Base-by-base conservation (phyloP, 2,797 vertebrate genomes). In the Melanotaenia nigrans region DNA sequence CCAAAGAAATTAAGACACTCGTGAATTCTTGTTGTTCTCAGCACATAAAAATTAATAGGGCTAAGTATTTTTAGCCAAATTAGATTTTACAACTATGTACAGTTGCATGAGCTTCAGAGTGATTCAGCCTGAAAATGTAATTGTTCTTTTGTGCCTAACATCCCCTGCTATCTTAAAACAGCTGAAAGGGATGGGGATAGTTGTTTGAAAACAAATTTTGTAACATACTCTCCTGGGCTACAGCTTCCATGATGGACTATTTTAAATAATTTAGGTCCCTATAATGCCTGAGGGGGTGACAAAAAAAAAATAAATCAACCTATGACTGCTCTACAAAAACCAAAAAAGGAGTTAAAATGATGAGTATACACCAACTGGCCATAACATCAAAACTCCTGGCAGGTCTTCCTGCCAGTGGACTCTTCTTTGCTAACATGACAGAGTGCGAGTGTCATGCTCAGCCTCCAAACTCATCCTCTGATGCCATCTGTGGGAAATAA, bases 101-200 rank as follows among this genome's bases (percentile, higher is more conserved):
- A 67, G 45, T 61, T 49, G 13, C 25, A 53, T 14, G 71, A 68
- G 61, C 53, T 22, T 69, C 45, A 32, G 9, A 45, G 58, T 65
- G 55, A 73, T 61, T 54, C 51, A 60, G 38, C 40, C 59, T 74
- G 58, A 67, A 57, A 53, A 68, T 64, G 0, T 28, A 65, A 79
- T 77, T 61, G 28, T 40, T 68, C 38, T 22, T 51, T 59, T 38
- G 22, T 58, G 22, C 40, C 67, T 4, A 72, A 73, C 51, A 69
- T 69, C 57, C 14, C 10, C 32, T 20, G 45, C 55, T 49, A 69
- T 56, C 35, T 61, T 30, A 18, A 14, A 73, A 69, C 9, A 57
- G 62, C 75, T 69, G 51, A 71, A 53, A 77, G 14, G 35, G 55
- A 49, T 25, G 47, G 32, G n/a, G 51, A 68, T 57, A 56, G 55